Base-by-base conservation (phyloP, 2,888 invertebrate genomes). In the Cheilosia impressa region DNA sequence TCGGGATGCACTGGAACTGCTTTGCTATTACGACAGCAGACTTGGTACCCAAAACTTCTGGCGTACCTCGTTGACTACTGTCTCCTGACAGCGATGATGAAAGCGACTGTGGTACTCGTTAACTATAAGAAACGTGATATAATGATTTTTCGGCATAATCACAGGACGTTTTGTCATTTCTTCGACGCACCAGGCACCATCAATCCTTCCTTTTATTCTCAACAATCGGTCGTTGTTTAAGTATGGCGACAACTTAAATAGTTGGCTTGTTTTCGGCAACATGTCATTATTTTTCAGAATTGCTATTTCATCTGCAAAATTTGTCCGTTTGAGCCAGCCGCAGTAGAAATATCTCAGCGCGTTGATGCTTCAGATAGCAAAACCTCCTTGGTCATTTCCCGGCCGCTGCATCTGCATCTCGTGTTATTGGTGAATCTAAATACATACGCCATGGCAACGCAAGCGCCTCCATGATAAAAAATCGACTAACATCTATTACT, bases 151-250 rank as follows among this genome's bases (percentile, higher is more conserved):
- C 17, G 45, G 45, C 45, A 45, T 22, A 10, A 47, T 47, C 9
- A 47, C 19, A 19, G 22, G 17, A 47, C 19, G 47, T 19, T 47
- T 47, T 10, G 47, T 47, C 19, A 19, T 19, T 47, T 47, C 19
- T 50, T 50, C 50, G 9, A 50, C 50, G 19, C 22, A 50, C 50
- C 50, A 50, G 19, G 50, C 50, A 22, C 50, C 19, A 19, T 50
- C 50, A 50, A 50, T 45, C 45, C 45, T 45, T 17, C 45, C 45
- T 17, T 45, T 45, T 17, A 45, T 7, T 7, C 17, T 17, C 45
- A 45, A 17, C 45, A 45, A 17, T 4, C 45, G 17, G 5, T 45
- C 45, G 45, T 45, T 6, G 7, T 45, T 17, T 4, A 45, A n/a
- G 17, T 45, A 45, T 6, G 45, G 45, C 1, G 45, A 45, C 15